phyloP scores from a whole-genome alignment of 2,113 vertebrate genomes.

The Vimba vimba region DNA sequence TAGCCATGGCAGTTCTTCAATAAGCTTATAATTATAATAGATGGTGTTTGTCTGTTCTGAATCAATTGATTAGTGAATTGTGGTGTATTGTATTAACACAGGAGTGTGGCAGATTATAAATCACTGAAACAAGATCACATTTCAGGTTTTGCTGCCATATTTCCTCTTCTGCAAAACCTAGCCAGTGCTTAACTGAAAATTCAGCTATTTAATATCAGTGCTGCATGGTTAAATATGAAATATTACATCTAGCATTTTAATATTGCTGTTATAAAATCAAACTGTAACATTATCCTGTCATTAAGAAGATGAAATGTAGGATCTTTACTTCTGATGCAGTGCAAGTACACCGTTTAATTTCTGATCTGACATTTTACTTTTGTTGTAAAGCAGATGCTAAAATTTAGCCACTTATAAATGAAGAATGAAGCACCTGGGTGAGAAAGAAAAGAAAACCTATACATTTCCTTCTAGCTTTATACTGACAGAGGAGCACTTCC shows the following conservation, averaged over 20 bases:
- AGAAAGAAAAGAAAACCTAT: constrained; percentile 8
- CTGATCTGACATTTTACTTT: background rate
- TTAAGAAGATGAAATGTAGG: background rate
- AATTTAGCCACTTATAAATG: background rate
- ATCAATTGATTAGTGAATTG: constrained; percentile 44
- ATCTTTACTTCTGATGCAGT: background rate
- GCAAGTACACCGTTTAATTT: background rate
- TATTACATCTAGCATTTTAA: constrained; percentile 7
- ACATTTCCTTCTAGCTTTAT: constrained; percentile 2
- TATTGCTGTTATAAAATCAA: constrained; percentile 2
- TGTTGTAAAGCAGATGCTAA: constrained; percentile 5
- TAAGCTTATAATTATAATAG: constrained; percentile 26
- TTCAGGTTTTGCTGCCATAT: constrained; percentile 23
- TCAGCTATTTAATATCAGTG: background rate
- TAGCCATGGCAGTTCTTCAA: constrained; percentile 38
- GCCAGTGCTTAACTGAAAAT: background rate
- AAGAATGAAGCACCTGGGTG: constrained; percentile 12
- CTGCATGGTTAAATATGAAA: constrained; percentile 16
- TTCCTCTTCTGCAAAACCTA: background rate
- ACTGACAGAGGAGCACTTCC: constrained; percentile 12
- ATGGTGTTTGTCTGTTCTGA: constrained; percentile 48
- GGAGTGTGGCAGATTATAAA: constrained; percentile 30
- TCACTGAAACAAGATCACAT: constrained; percentile 36
- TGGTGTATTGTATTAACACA: constrained; percentile 26
- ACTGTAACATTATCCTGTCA: background rate